Evolutionary conservation across 2,888 invertebrate genomes (phyloP).

Genomic region (Steinernema carpocapsae): DNA sequence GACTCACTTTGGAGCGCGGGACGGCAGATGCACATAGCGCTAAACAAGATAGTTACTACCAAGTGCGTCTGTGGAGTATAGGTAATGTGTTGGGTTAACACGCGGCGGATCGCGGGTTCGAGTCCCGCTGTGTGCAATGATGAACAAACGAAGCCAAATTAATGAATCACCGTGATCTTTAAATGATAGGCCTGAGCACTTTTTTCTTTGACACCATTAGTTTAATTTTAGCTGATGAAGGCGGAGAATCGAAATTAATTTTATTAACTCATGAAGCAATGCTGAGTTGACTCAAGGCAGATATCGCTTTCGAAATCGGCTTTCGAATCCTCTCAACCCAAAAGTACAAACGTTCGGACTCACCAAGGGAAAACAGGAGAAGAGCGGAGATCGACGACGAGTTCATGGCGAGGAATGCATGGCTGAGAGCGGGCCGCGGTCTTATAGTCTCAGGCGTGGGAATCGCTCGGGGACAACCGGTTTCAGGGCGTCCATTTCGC

Average conservation of each 20-base stretch:
- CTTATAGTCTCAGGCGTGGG: constrained; percentile 29
- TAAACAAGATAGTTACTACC: not conserved
- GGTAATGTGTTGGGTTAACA: not conserved
- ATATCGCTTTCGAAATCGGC: too few relatives aligned
- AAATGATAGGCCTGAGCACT: constrained; percentile 34
- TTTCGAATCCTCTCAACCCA: too few relatives aligned
- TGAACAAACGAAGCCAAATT: constrained; percentile 12
- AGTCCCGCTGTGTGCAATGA: not conserved
- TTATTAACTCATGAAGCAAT: too few relatives aligned
- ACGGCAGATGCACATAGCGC: constrained; percentile 2
- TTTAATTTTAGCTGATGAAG: too few relatives aligned
- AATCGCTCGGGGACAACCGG: constrained; percentile 18
- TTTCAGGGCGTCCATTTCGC: constrained; percentile 21
- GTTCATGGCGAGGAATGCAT: constrained; percentile 30
- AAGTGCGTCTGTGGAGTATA: not conserved
- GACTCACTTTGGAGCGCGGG: constrained; percentile 10
- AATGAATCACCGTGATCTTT: constrained; percentile 22
- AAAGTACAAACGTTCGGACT: not conserved
- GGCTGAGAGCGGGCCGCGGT: not conserved
- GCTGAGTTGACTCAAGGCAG: too few relatives aligned
- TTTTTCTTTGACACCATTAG: too few relatives aligned
- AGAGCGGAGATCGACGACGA: constrained; percentile 10
- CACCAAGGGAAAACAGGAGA: constrained; percentile 9
- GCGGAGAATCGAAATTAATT: not conserved
- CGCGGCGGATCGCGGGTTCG: constrained; percentile 2